These are phyloP conservation scores for Deroptyus accipitrinus DNA, from an alignment of 2,113 vertebrate species.

Conservation along the genomic window DNA sequence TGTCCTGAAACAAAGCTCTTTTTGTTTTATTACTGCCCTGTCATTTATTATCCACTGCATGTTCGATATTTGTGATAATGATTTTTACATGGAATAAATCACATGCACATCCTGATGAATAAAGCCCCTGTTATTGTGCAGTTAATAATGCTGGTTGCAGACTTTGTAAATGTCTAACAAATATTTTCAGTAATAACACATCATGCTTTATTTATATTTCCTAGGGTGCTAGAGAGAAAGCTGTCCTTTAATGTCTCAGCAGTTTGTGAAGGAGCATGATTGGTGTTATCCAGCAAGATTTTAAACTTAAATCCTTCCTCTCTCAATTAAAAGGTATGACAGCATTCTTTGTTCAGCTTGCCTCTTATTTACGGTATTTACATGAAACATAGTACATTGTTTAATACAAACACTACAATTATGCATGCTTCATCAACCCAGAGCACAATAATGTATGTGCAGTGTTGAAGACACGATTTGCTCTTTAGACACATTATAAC, in stretches of 20 bases:
- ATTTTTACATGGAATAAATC: slow-evolving; percentile 61
- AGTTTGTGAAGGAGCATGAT: background rate
- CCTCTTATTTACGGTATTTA: background rate
- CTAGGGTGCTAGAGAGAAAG: background rate
- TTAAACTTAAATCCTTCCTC: background rate
- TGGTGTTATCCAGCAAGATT: background rate
- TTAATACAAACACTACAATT: background rate
- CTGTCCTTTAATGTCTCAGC: background rate
- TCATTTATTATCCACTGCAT: slow-evolving; percentile 19
- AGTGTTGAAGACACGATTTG: background rate
- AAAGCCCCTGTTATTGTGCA: slow-evolving; percentile 28
- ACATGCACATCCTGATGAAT: slow-evolving; percentile 7
- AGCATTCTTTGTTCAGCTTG: background rate
- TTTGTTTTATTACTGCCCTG: slow-evolving; percentile 42
- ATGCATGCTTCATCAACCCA: background rate
- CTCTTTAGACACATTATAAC: background rate
- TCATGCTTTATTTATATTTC: background rate
- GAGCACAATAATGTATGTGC: background rate
- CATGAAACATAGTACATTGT: slow-evolving; percentile 3
- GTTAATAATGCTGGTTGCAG: background rate
- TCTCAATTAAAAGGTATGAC: slow-evolving; percentile 13
- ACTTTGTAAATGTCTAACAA: background rate
- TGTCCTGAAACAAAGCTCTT: slow-evolving; percentile 39
- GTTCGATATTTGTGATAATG: slow-evolving; percentile 43
- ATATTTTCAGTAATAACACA: slow-evolving; percentile 3